Base-by-base conservation (phyloP, 2,113 vertebrate genomes). In the Psittacara wagleri region DNA sequence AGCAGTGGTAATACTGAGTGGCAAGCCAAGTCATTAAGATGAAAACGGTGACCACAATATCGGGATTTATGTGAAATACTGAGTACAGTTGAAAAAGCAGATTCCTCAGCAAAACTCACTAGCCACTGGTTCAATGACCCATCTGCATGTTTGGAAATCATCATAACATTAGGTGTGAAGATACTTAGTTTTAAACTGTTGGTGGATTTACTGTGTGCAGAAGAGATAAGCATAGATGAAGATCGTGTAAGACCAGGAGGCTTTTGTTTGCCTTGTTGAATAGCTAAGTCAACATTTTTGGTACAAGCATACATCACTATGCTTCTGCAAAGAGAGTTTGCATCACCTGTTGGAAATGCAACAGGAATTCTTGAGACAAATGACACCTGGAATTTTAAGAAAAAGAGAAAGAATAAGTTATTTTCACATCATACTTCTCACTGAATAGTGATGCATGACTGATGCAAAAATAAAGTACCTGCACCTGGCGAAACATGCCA, bases 341-440 rank as follows among this genome's bases (percentile, higher is more conserved):
- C 99, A 89, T 99, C 99, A 51, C 99, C 99, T 3, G 99, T 98
- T 6, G 99, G 99, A 94, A 99, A 99, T 16, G 99, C 99, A 91
- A 99, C 99, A 84, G 99, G 99, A 92, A 99, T 99, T 95, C 99
- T 99, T 92, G 99, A 99, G 93, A 99, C 99, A 97, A 99, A 99
- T 2, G 99, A 99, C 72, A 99, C 99, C 99, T 99, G 94, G 24
- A 87, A 90, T 96, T 91, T 96, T 87, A 96, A 73, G 37, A 35
- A 77, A 85, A 17, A 11, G 55, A 91, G 90, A 82, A 67, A 37
- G 29, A 91, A 16, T 81, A 92, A 66, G 23, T 57, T 63, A 41
- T 86, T 89, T 52, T 70, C 29, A 57, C 31, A 77, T 17, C 27
- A 25, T 23, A 76, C 27, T 37, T 75, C 27, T 78, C 25, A 86